phyloP scores from a whole-genome alignment of 2,797 vertebrate genomes.

The Monodelphis domestica region DNA sequence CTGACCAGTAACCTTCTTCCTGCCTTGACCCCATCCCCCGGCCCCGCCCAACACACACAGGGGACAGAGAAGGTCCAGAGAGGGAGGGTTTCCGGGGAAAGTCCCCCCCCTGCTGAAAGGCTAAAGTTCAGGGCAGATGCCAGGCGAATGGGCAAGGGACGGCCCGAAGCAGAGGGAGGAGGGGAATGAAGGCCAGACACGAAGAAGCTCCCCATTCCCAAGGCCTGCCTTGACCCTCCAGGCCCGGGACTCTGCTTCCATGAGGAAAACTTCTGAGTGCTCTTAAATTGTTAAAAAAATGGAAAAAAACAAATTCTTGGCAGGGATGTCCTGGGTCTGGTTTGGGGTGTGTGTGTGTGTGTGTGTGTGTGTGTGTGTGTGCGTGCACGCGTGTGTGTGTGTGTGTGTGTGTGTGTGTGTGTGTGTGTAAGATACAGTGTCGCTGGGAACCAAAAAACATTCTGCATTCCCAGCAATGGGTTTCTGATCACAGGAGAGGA shows the following conservation, averaged over 20 bases:
- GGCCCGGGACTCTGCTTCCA: not conserved
- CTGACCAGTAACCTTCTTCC: too few relatives aligned
- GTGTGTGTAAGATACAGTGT: slow-evolving; percentile 47
- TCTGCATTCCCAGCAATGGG: slow-evolving; percentile 53
- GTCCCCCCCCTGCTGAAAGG: not conserved
- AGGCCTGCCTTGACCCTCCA: slow-evolving; percentile 10
- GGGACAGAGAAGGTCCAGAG: too few relatives aligned
- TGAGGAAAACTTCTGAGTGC: slow-evolving; percentile 1
- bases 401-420: slow-evolving; percentile 13
- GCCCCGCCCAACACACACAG: too few relatives aligned
- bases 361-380: slow-evolving; percentile 15
- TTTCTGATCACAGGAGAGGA: slow-evolving; percentile 56
- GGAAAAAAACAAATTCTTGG: slow-evolving; percentile 36
- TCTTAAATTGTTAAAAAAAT: slow-evolving; percentile 47
- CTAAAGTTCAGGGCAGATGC: not conserved
- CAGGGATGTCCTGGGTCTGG: slow-evolving; percentile 54
- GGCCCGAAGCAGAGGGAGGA: not conserved
- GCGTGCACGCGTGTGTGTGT: slow-evolving; percentile 9
- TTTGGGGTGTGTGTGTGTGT: slow-evolving; percentile 24
- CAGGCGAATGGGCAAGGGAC: not conserved
- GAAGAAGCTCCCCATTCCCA: slow-evolving; percentile 1
- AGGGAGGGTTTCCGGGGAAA: not conserved
- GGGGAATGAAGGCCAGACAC: not conserved
- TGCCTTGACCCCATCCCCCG: too few relatives aligned
- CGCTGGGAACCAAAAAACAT: slow-evolving; percentile 46